Conservation (phyloP, 2,797 vertebrate genomes). For the Octomys mimax region DNA sequence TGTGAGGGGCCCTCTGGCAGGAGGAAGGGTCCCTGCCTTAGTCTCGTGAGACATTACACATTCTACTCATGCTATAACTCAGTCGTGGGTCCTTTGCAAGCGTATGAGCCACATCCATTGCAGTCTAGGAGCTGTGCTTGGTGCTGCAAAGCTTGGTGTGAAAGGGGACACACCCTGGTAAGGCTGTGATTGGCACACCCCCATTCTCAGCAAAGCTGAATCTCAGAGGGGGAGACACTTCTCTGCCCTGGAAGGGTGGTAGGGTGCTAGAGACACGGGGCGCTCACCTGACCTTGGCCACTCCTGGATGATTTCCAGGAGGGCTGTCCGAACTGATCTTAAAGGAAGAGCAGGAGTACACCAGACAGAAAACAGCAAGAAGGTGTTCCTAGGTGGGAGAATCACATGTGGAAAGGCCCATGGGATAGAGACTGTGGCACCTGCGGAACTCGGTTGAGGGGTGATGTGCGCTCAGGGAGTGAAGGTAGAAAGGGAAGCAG, state of each 20-base stretch:
- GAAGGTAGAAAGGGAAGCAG: background rate
- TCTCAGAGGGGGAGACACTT: background rate
- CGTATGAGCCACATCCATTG: rapidly evolving
- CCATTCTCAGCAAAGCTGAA: background rate
- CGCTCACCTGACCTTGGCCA: rapidly evolving
- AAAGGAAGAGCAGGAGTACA: background rate
- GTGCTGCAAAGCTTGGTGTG: rapidly evolving
- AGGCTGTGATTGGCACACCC: background rate
- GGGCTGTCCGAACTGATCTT: background rate
- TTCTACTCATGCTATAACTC: background rate
- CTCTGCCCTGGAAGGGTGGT: rapidly evolving
- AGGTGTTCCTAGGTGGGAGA: rapidly evolving
- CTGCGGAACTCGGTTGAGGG: rapidly evolving
- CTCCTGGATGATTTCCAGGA: background rate
- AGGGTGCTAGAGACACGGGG: rapidly evolving
- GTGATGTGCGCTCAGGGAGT: rapidly evolving
- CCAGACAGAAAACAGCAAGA: background rate
- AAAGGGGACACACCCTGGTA: background rate
- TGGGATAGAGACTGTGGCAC: rapidly evolving
- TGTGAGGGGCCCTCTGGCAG: background rate
- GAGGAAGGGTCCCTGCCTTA: background rate
- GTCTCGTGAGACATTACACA: rapidly evolving
- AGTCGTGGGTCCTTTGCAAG: background rate
- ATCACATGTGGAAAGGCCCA: rapidly evolving
- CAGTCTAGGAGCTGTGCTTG: background rate